These are phyloP conservation scores for Dione juno DNA, from an alignment of 2,888 invertebrate species.

Conservation along the genomic window DNA sequence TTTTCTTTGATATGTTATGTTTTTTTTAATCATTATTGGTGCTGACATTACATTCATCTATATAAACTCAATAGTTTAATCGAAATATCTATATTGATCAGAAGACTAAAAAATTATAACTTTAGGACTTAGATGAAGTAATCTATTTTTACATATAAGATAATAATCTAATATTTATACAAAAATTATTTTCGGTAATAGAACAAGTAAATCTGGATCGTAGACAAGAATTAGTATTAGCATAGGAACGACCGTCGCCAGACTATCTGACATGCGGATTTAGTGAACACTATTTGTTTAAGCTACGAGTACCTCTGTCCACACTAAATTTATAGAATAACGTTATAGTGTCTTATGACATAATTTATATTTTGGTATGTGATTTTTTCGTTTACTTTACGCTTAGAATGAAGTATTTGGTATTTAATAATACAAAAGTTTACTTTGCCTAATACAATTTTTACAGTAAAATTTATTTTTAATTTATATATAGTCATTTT, in stretches of 20 bases:
- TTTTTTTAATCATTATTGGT: neutral
- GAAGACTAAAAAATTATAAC: too few species aligned
- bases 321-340: constrained; percentile 22
- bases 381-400: too few species aligned
- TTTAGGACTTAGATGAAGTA: neutral
- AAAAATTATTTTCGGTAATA: constrained; percentile 1
- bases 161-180: neutral
- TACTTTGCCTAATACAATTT: too few species aligned
- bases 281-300: constrained; percentile 38
- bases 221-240: constrained; percentile 55
- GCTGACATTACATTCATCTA: neutral
- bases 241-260: constrained; percentile 57
- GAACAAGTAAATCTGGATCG: constrained; percentile 22
- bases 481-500: too few species aligned
- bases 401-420: too few species aligned
- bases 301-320: constrained; percentile 31
- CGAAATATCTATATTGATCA: too few species aligned
- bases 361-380: too few species aligned
- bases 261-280: constrained; percentile 51
- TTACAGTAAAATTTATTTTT: too few species aligned
- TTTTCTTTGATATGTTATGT: too few species aligned
- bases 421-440: too few species aligned
- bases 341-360: neutral
- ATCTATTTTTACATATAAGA: neutral
- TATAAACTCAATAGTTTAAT: too few species aligned